Evolutionary conservation across 2,888 invertebrate genomes (phyloP), one percentile per base, ranked within the genome.

Genomic region (Eretmocerus hayati): DNA sequence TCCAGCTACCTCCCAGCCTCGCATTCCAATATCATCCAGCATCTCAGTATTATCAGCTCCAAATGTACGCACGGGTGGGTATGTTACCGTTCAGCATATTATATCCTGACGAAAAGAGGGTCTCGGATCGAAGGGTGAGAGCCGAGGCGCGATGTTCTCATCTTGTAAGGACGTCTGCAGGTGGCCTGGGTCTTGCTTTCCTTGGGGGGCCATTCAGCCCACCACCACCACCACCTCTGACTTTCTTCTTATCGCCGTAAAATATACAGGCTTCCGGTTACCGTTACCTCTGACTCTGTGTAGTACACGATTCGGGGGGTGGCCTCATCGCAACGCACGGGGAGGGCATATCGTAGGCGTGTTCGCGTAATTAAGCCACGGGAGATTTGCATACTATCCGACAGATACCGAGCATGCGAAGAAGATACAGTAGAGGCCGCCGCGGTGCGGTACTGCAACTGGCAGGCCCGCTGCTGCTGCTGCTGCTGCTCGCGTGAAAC

Each of bases 331-430:
- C 26, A 26, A n/a, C n/a, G n/a, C n/a, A n/a, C n/a, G n/a, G n/a
- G n/a, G n/a, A n/a, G n/a, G n/a, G 47, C 54, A 51, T 63, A 62
- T 62, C 62, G 64, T 61, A 65, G 65, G 64, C 63, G 65, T 66
- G 67, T 62, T 66, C 63, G 63, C 64, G 65, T 68, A 68, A 68
- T 68, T 68, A 68, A 68, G 67, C 67, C 66, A 60, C 67, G 58
- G 60, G 66, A 66, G 67, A 68, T 67, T 68, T 68, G 67, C 67
- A 68, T 67, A 67, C 63, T 65, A 67, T 66, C 67, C 62, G 62
- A 62, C 62, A 59, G 64, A 62, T 64, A 63, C 56, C 57, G 40
- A 39, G 52, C 55, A 51, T 55, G 53, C 56, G 56, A 57, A 58
- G 62, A 64, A 63, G 64, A 63, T 62, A 59, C 26, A 26, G 26